phyloP scores from a whole-genome alignment of 2,888 invertebrate species.

The Laspeyria flexula region DNA sequence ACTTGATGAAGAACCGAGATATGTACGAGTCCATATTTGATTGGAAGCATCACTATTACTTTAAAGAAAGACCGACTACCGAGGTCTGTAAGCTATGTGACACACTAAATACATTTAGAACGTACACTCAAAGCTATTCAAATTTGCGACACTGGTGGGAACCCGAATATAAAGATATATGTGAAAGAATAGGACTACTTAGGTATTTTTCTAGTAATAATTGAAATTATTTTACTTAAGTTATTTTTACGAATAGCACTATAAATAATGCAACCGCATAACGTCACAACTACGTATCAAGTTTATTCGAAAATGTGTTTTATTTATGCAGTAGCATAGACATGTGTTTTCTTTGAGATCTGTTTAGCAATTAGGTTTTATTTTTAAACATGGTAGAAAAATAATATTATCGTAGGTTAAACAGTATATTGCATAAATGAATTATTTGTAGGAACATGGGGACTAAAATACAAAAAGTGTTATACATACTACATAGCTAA shows the following conservation, averaged over 20 bases:
- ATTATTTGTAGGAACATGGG: too few species aligned
- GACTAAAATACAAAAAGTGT: too few species aligned
- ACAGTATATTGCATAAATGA: too few species aligned
- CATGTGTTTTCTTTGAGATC: too few species aligned
- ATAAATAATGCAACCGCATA: too few species aligned
- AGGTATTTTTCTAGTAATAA: constrained; percentile 43
- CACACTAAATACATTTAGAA: constrained; percentile 56
- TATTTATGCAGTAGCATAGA: too few species aligned
- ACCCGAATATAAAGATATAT: constrained; percentile 56
- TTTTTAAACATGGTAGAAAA: too few species aligned
- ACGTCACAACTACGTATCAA: too few species aligned
- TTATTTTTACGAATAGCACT: not conserved
- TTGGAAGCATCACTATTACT: constrained; percentile 74
- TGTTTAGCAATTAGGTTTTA: too few species aligned
- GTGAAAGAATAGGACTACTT: constrained; percentile 52
- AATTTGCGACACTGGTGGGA: constrained; percentile 73
- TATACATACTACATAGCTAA: too few species aligned
- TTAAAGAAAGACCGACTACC: constrained; percentile 51
- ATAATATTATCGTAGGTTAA: too few species aligned
- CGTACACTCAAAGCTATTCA: constrained; percentile 20
- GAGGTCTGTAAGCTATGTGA: constrained; percentile 67
- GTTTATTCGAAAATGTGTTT: too few species aligned
- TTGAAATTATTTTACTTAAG: not conserved
- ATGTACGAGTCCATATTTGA: constrained; percentile 71
- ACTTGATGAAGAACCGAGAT: constrained; percentile 60